Base-by-base conservation (phyloP, 1,140 invertebrate genomes). In the Zophobas atratus region DNA sequence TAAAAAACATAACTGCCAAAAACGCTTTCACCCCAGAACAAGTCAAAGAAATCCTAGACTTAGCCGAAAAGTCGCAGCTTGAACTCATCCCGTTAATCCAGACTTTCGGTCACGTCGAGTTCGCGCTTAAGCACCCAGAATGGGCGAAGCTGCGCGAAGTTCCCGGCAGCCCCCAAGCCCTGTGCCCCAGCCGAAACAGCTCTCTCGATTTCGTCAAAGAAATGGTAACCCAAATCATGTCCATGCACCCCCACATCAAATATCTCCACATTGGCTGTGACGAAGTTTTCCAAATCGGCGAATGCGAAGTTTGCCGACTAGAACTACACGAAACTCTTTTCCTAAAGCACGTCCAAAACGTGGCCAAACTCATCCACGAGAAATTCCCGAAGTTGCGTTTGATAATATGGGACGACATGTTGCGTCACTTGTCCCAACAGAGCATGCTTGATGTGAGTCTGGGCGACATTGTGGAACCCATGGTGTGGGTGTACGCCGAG, bases 321-420 rank as follows among this genome's bases (percentile, higher is more conserved):
- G 84, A 86, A 81, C 53, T 85, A 1, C 84, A 84, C 51, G 88
- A 89, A 53, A 90, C 90, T 78, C 84, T 97, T 2, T 96, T 94
- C 81, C 83, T 96, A 0, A 89, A 90, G 38, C 95, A 97, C 81
- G 89, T 97, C 5, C 85, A 89, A 34, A 87, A 88, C 6, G 88
- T 94, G 33, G 90, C 90, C 0, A 88, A 89, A 57, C 90, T 91
- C 74, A 89, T 96, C 8, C 90, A 90, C 70, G 87, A 89, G 20
- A 89, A 89, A 1, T 92, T 91, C 86, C 90, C 92, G 0, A 87
- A 89, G 1, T n/a, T 85, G 6, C 67, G 77, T 35, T 86, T 95
- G 20, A 92, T 99, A 4, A 94, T 99, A 81, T 99, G 98, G 98
- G 97, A 99, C 84, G 98, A 99, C 85, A 98, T 99, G 95, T 84